These are phyloP conservation scores for Agrochola litura DNA, from an alignment of 2,888 invertebrate species.

Conservation along the genomic window DNA sequence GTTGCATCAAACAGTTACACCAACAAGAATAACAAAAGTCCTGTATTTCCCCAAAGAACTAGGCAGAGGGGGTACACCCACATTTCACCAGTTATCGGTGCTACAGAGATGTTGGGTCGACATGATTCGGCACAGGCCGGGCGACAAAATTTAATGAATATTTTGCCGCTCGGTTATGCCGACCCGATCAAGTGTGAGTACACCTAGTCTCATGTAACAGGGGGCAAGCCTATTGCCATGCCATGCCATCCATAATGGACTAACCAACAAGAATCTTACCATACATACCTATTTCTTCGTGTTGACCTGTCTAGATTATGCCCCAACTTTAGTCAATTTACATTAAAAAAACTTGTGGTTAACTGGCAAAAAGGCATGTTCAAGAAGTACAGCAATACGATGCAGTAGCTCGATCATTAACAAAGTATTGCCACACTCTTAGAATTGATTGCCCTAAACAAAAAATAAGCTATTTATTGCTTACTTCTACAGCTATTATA, in stretches of 20 bases:
- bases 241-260: neutral
- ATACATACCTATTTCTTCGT: constrained; percentile 5
- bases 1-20: constrained; percentile 41
- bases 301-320: constrained; percentile 11
- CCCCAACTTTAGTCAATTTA: constrained; percentile 5
- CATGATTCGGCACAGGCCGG: neutral
- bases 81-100: neutral
- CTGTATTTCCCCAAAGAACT: neutral
- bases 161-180: neutral
- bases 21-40: constrained; percentile 9
- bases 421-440: constrained; percentile 42
- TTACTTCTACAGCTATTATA: constrained; percentile 68
- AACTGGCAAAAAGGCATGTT: constrained; percentile 28
- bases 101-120: neutral
- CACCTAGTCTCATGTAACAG: neutral
- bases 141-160: neutral
- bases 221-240: neutral
- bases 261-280: constrained; percentile 6
- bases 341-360: constrained; percentile 22
- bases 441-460: constrained; percentile 28
- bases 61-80: neutral
- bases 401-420: constrained; percentile 6
- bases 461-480: constrained; percentile 70
- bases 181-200: neutral
- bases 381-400: constrained; percentile 29